Evolutionary conservation across 1,140 invertebrate genomes (phyloP).

Genomic region (Forficula auricularia): DNA sequence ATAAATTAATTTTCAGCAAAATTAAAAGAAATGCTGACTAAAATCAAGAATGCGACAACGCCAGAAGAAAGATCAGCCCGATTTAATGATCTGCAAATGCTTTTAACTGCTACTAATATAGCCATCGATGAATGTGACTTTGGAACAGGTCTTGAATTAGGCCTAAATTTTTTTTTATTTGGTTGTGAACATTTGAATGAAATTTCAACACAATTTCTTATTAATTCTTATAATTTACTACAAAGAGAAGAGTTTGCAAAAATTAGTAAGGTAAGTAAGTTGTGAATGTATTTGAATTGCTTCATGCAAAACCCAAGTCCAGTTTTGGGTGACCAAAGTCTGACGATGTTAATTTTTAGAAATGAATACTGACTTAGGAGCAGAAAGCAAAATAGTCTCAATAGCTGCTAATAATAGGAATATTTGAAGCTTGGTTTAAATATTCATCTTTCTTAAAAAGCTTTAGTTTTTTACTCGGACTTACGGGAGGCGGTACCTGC

Average conservation of each 20-base stretch:
- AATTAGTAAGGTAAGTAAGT: constrained; percentile 36
- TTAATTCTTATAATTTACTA: constrained; percentile 60
- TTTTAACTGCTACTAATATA: constrained; percentile 65
- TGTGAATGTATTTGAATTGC: neutral
- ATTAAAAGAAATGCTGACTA: constrained; percentile 52
- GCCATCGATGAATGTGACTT: constrained; percentile 89
- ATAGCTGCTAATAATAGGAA: neutral
- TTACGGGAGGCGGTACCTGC: too few species aligned
- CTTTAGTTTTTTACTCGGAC: too few species aligned
- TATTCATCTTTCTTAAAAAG: neutral
- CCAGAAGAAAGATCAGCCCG: constrained; percentile 37
- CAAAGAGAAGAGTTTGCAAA: constrained; percentile 49
- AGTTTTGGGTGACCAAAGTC: neutral
- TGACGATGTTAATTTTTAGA: neutral
- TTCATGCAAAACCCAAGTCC: neutral
- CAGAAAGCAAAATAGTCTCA: neutral
- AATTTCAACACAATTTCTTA: constrained; percentile 42
- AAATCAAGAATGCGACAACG: constrained; percentile 38
- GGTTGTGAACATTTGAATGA: constrained; percentile 49
- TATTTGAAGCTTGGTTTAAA: too few species aligned
- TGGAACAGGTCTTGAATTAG: constrained; percentile 76
- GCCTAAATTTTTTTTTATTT: constrained; percentile 65
- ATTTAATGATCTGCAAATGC: constrained; percentile 48
- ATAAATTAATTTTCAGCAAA: constrained; percentile 32
- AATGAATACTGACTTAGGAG: neutral